Base-by-base conservation (phyloP, 2,888 invertebrate species). In the Heliconius hortense region DNA sequence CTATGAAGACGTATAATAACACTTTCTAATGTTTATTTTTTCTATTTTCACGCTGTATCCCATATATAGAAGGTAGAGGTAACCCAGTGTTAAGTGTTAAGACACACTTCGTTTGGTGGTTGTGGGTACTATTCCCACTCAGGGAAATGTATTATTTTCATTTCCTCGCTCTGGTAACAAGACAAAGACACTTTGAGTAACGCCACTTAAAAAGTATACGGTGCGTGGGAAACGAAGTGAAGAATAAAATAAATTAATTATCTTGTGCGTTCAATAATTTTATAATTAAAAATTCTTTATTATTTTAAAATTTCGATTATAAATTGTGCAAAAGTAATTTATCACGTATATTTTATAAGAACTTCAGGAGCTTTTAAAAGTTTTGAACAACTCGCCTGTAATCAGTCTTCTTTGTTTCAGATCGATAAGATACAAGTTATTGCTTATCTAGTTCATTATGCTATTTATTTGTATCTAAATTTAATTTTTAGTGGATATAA, bases 361-460 rank as follows among this genome's bases (percentile, higher is more conserved):
- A 59, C 26, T 31, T 15, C 59, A 39, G 15, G 35, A 39, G 35
- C 24, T 35, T 59, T 70, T 70, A 70, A 39, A 70, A 60, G 24
- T 69, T 69, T 60, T 15, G 11, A 70, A 39, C 35, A 24, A 39
- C 70, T 70, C 31, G 4, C 4, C n/a, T 24, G 35, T 24, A 39
- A 70, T 70, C 70, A 59, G 59, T 70, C 59, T 70, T 56, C 56
- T 53, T 31, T 28, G 26, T 26, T 39, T n/a, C 70, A 39, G 70
- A 70, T 70, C 70, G 70, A 70, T 60, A 60, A 60, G 60, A 59
- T 18, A 60, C 26, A 39, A 35, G 24, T 39, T 70, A 18, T 39
- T 18, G 60, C 24, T 70, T 59, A 70, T 60, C 35, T 70, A 24
- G 60, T 24, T 70, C 18, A 35, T 53, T n/a, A 64, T 35, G 4